Conservation (phyloP, 2,113 vertebrate genomes). For the Chaenogobius annularis region DNA sequence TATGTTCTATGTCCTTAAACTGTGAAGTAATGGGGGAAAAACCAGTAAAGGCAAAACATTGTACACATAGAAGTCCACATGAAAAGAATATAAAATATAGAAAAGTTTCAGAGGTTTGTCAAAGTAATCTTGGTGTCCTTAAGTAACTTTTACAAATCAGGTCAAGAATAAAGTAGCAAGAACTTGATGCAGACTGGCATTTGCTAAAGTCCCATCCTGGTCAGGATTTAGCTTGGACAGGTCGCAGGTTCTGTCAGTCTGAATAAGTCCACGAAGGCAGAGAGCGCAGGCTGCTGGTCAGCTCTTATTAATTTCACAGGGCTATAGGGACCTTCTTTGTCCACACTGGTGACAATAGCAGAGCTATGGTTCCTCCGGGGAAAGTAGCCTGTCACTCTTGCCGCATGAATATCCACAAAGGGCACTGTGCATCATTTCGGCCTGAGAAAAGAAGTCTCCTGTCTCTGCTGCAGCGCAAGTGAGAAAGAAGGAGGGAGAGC, state of each 20-base stretch:
- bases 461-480: slow-evolving; percentile 27
- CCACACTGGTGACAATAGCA: slow-evolving; percentile 50
- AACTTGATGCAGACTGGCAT: slow-evolving; percentile 38
- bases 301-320: slow-evolving; percentile 55
- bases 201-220: slow-evolving; percentile 26
- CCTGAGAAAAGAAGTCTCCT: slow-evolving; percentile 40
- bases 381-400: slow-evolving; percentile 45
- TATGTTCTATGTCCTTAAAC: neutral
- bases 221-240: slow-evolving; percentile 36
- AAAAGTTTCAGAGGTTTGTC: neutral
- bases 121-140: slow-evolving; percentile 50
- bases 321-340: slow-evolving; percentile 33
- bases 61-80: too few relatives aligned
- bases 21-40: neutral
- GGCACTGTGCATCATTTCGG: slow-evolving; percentile 21
- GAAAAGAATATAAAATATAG: too few relatives aligned
- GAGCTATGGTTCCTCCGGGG: slow-evolving; percentile 52
- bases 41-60: neutral
- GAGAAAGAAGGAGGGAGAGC: slow-evolving; percentile 21
- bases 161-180: slow-evolving; percentile 34
- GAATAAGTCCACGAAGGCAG: slow-evolving; percentile 38
- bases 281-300: slow-evolving; percentile 46
- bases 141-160: slow-evolving; percentile 18
- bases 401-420: slow-evolving; percentile 42
- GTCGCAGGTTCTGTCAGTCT: slow-evolving; percentile 45